phyloP scores from a whole-genome alignment of 2,797 vertebrate genomes.

The Channa striata region DNA sequence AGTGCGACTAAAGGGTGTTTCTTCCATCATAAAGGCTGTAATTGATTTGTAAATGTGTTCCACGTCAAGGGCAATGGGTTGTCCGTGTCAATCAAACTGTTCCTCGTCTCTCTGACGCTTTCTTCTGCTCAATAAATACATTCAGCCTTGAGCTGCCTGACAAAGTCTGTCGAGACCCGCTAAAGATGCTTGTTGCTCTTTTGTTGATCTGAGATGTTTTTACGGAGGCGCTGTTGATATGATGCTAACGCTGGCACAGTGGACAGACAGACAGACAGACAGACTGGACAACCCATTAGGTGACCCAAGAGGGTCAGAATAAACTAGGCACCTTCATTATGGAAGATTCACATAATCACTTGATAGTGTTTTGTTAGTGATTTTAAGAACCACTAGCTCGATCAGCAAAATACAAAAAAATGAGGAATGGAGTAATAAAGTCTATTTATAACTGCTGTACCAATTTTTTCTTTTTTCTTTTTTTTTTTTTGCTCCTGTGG shows the following conservation, averaged over 20 bases:
- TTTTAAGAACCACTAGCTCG: background rate
- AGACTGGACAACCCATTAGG: background rate
- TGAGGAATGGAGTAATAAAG: no score
- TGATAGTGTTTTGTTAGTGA: background rate
- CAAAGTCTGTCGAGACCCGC: background rate
- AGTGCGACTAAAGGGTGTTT: conserved; percentile 12
- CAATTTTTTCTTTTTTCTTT: no score
- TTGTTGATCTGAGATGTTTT: conserved; percentile 4
- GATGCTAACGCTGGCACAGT: no score
- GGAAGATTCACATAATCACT: background rate
- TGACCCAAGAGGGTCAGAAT: background rate
- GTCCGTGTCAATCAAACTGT: conserved; percentile 43
- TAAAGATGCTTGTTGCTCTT: conserved; percentile 7
- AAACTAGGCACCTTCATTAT: background rate
- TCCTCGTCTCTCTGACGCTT: conserved; percentile 40
- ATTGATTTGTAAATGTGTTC: conserved; percentile 58
- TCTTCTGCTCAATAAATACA: conserved; percentile 49
- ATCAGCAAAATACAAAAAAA: no score
- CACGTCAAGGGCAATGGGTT: conserved; percentile 45
- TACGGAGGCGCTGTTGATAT: conserved; percentile 12
- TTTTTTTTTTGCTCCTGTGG: no score
- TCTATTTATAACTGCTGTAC: no score
- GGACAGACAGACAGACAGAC: no score
- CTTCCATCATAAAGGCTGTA: conserved; percentile 21
- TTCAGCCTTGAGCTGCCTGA: conserved; percentile 9